Evolutionary conservation across 1,140 invertebrate genomes (phyloP), one percentile per base, ranked within the genome.

Genomic region (Triops longicaudatus): DNA sequence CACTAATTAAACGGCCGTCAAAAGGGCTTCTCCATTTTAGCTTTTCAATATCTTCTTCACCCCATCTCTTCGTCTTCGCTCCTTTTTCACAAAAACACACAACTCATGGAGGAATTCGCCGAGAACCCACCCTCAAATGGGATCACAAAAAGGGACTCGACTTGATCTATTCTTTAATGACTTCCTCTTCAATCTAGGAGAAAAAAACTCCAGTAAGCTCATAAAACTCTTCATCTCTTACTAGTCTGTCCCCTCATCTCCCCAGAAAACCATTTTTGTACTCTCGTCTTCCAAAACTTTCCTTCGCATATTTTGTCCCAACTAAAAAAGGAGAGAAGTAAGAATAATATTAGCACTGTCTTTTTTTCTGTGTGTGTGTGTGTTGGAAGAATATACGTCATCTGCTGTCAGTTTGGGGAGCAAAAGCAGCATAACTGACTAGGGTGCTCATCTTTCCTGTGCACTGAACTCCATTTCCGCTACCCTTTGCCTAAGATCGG

Each of bases 1-100:
- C 50, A 63, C 50, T 63, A 63, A 63, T 63, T 63, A 63, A 63
- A 63, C 50, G 50, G 50, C 50, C 50, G 17, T 63, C 50, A 63
- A 63, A 63, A 63, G 22, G 50, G 50, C 50, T 63, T 63, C 50
- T 37, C 31, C 31, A 37, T 37, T 14, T 63, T 63, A 63, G 22
- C 50, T 63, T 37, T 63, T 63, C 50, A 63, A 63, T 63, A 17
- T 63, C 50, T 63, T 0, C 50, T 63, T 63, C 50, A 37, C 31
- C 31, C 7, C 31, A 37, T 37, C 31, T 37, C 31, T 7, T n/a
- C n/a, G n/a, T n/a, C 31, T 7, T 37, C 31, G 31, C 31, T 37
- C 31, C 31, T 37, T 37, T 63, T 22, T 63, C 22, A 63, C n/a
- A n/a, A n/a, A 63, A 63, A 63, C 17, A 63, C 14, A 63, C 14